Evolutionary conservation across 2,888 invertebrate species (phyloP), one percentile per base, ranked within the genome.

Genomic region (Cantharis rustica): DNA sequence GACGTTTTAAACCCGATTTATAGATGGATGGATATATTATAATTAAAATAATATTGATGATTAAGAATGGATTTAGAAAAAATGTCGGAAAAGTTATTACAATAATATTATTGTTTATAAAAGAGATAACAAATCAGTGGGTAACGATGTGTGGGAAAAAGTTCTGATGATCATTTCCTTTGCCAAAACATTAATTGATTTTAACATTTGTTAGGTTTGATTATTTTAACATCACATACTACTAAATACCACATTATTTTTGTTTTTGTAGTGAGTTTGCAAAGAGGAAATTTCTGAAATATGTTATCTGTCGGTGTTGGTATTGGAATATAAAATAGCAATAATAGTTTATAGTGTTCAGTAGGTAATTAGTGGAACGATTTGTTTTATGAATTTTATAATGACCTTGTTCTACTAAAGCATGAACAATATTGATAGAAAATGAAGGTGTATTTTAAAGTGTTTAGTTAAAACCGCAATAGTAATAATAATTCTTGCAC

Each of bases 401-500:
- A 47, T 20, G 64, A 23, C 64, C 64, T 66, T 66, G 64, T 66
- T 20, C 64, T 20, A 66, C 20, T 66, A 66, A 66, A 23, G 17
- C 10, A 66, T 66, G 64, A 66, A 66, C 17, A 66, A 66, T 66
- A 66, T 66, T 20, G 64, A 66, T 66, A 20, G 23, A 66, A 66
- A n/a, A 20, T n/a, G 23, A 66, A 66, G n/a, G 23, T 66, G n/a
- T 16, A 66, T 23, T 66, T 66, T 20, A 23, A 66, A 66, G 17
- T 20, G 64, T 20, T 16, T 13, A 31, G 16, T 10, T 15, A 68
- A 11, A 17, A 62, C 31, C 66, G 72, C 71, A 26, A 70, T 72
- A 64, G 64, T 63, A 66, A 61, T 63, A 66, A 61, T 73, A 70
- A 72, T 73, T 66, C 27, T 75, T 75, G 61, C 31, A 62, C 68